A percentile compares a stretch with the other conserved stretches of the same genome.
phyloP scores from a whole-genome alignment of 2,113 vertebrate species.

The Poecilia latipinna region DNA sequence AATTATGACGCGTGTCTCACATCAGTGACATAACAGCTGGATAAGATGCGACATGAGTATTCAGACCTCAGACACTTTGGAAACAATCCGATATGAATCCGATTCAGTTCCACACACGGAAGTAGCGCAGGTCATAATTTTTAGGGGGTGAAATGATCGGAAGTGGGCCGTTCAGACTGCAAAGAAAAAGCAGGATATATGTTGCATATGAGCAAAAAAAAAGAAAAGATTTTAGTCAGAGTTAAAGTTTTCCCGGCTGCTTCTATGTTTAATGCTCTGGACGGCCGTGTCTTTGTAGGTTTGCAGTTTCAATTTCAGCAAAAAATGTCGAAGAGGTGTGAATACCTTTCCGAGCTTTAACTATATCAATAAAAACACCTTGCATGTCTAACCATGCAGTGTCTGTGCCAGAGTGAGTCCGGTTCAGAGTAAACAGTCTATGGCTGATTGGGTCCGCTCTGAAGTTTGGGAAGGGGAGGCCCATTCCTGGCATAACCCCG shows the following conservation, averaged over 20 bases:
- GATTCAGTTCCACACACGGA: too few species aligned
- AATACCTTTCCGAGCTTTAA: not conserved
- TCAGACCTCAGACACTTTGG: too few species aligned
- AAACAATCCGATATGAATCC: too few species aligned
- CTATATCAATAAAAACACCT: constrained; percentile 17
- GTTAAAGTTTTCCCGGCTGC: not conserved
- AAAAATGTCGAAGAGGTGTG: too few species aligned
- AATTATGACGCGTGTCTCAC: too few species aligned
- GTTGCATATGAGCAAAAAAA: too few species aligned
- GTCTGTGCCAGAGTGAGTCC: not conserved
- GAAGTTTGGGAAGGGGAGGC: constrained; percentile 55
- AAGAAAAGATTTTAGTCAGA: not conserved
- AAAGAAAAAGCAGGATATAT: too few species aligned
- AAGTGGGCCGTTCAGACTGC: too few species aligned
- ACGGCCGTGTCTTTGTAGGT: not conserved
- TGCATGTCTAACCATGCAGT: constrained; percentile 13
- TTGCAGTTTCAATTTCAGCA: not conserved
- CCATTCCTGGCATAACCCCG: constrained; percentile 63
- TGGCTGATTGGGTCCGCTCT: constrained; percentile 65
- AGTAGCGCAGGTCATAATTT: too few species aligned
- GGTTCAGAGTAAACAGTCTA: constrained; percentile 68
- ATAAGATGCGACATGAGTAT: too few species aligned
- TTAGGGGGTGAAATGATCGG: too few species aligned
- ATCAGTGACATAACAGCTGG: too few species aligned
- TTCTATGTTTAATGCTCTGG: not conserved